Evolutionary conservation across 2,113 vertebrate species (phyloP).

Genomic region (Trematocara unimaculatum): DNA sequence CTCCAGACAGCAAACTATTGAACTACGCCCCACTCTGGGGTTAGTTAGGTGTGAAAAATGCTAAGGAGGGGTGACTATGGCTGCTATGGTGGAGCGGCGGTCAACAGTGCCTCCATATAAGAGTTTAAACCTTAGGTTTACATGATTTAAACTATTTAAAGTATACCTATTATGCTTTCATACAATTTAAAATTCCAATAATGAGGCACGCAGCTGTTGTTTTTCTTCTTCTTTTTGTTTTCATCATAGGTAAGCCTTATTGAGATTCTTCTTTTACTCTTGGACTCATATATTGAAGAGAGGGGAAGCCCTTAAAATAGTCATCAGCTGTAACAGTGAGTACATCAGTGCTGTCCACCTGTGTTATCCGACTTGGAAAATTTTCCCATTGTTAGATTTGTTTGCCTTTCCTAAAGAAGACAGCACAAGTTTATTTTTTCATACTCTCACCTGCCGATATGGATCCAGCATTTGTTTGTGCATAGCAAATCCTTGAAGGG

Average conservation of each 20-base stretch:
- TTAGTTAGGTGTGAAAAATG: constrained; percentile 47
- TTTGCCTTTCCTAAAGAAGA: not conserved
- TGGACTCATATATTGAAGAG: accelerated
- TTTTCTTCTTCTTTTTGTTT: not conserved
- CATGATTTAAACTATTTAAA: not conserved
- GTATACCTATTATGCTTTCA: not conserved
- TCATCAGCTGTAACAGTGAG: not conserved
- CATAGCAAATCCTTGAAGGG: not conserved
- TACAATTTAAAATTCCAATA: not conserved
- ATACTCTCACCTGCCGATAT: not conserved
- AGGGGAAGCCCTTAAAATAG: not conserved
- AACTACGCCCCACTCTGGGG: constrained; percentile 19
- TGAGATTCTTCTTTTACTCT: not conserved
- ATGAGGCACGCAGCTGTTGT: accelerated
- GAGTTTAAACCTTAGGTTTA: not conserved
- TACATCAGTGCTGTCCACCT: not conserved
- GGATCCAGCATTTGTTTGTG: not conserved
- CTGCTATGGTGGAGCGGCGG: constrained; percentile 11
- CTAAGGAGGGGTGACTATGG: constrained; percentile 22
- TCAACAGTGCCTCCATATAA: constrained; percentile 36
- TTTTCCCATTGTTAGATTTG: not conserved
- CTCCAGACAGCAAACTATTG: constrained; percentile 45
- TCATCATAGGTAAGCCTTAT: not conserved
- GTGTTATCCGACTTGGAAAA: not conserved
- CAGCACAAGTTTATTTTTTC: not conserved